These are phyloP conservation scores for Amyelois transitella DNA, from an alignment of 1,140 invertebrate species.

Conservation along the genomic window DNA sequence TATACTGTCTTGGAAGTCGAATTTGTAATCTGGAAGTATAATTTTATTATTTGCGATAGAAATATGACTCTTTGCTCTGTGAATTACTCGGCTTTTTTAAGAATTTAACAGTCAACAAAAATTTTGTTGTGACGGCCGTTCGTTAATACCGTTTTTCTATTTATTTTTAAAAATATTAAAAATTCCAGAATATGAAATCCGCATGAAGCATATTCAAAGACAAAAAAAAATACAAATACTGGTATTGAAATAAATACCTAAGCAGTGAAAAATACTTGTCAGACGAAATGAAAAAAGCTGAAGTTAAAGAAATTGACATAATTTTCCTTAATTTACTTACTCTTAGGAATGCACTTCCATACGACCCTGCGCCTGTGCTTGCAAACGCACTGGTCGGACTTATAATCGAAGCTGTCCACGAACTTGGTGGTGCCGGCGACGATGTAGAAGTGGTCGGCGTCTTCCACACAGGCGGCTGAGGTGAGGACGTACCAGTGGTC, in stretches of 20 bases:
- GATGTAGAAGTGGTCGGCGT: constrained; percentile 61
- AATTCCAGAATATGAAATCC: too few relatives aligned
- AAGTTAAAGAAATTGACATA: neutral
- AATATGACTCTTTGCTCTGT: too few relatives aligned
- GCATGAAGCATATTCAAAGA: neutral
- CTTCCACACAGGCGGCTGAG: constrained; percentile 63
- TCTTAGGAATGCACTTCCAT: constrained; percentile 68
- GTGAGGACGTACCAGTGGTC: constrained; percentile 49
- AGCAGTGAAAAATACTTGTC: too few relatives aligned
- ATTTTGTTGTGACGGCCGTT: too few relatives aligned
- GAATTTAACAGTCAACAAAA: too few relatives aligned
- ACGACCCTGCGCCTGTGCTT: constrained; percentile 56
- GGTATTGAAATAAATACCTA: too few relatives aligned
- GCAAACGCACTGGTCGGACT: constrained; percentile 52
- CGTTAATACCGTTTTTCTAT: too few relatives aligned
- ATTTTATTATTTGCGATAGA: too few relatives aligned
- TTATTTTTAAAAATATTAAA: too few relatives aligned
- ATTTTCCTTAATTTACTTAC: constrained; percentile 30
- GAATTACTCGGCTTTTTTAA: too few relatives aligned
- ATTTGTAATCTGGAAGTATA: constrained; percentile 54
- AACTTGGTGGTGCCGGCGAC: constrained; percentile 62
- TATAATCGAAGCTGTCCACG: constrained; percentile 59
- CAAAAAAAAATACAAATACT: too few relatives aligned
- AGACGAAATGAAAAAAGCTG: too few relatives aligned
- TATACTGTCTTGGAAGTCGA: constrained; percentile 64